Base-by-base conservation (phyloP, 2,797 vertebrate genomes). In the Ctenopoma kingsleyae region DNA sequence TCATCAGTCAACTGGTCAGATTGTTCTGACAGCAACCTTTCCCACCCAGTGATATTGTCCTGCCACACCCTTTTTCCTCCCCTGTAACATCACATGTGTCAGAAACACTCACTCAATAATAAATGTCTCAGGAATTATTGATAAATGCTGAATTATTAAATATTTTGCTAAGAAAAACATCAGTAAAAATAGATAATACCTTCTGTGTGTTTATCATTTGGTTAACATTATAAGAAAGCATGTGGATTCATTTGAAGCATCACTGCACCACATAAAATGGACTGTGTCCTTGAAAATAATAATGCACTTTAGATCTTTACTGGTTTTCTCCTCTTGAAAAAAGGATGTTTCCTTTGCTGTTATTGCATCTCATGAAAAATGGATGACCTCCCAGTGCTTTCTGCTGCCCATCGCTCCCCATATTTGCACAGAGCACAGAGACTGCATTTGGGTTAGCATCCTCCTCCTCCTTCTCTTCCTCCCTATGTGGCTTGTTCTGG, bases 361-460 rank as follows among this genome's bases (percentile, higher is more conserved):
- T 82, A 85, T 86, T 84, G 88, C 57, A 74, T 61, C 83, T 88
- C 86, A 93, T 94, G 90, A 94, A 93, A 94, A 91, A 93, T 94
- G 81, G 71, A 94, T 92, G 90, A 90, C 87, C 87, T 83, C 80
- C 89, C 73, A 68, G 52, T 60, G 90, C 78, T 91, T 80, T 81
- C 67, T 83, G 81, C 83, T 80, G 84, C 77, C 86, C 86, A 72
- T 78, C 52, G 79, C 80, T 80, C 66, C 74, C 77, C 56, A 40
- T 82, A 74, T 93, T 89, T 91, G 80, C 73, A 80, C 82, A 84
- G 74, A 81, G 80, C 67, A 59, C 55, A 70, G 85, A 78, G 87
- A 88, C 57, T 80, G 67, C 81, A 89, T 92, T 89, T 84, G 71
- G 75, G 72, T 85, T 74, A 76, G 78, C 78, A 68, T 82, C 84